These are phyloP conservation scores for Takifugu flavidus DNA, from an alignment of 2,113 vertebrate genomes.

Conservation along the genomic window DNA sequence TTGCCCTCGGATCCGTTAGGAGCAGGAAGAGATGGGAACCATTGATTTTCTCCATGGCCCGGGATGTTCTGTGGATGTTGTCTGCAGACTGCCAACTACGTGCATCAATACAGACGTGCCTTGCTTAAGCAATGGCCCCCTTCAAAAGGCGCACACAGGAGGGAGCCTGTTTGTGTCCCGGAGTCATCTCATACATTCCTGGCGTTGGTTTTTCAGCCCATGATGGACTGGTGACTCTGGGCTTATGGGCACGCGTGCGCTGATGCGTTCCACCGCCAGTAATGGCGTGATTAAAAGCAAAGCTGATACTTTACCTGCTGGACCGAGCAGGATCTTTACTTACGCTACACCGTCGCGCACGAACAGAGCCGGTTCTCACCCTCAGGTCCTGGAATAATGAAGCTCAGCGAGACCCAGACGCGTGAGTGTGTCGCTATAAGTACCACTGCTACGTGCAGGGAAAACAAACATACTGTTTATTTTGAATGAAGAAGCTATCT, in stretches of 20 bases:
- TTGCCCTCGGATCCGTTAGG: slow-evolving; percentile 41
- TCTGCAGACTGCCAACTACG: slow-evolving; percentile 66
- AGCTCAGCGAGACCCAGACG: too few species aligned
- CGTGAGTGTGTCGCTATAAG: too few species aligned
- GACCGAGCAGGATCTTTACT: too few species aligned
- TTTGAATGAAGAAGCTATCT: too few species aligned
- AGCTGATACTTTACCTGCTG: too few species aligned
- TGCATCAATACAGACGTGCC: slow-evolving; percentile 67
- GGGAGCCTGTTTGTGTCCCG: slow-evolving; percentile 42
- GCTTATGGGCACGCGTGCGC: slow-evolving; percentile 11
- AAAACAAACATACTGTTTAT: too few species aligned
- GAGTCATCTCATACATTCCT: slow-evolving; percentile 46
- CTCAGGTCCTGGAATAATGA: too few species aligned
- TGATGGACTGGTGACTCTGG: slow-evolving; percentile 33
- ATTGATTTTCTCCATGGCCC: slow-evolving; percentile 69
- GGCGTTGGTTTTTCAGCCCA: slow-evolving; percentile 19
- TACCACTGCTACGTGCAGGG: too few species aligned
- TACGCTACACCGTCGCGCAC: too few species aligned
- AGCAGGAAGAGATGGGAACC: slow-evolving; percentile 50
- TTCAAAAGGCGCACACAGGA: slow-evolving; percentile 46
- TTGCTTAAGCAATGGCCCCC: slow-evolving; percentile 56
- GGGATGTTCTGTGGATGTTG: slow-evolving; percentile 57
- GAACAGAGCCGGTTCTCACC: too few species aligned
- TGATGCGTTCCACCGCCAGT: background rate
- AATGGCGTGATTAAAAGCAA: background rate